phyloP scores from a whole-genome alignment of 1,140 invertebrate genomes.

The Gonioctena quinquepunctata region DNA sequence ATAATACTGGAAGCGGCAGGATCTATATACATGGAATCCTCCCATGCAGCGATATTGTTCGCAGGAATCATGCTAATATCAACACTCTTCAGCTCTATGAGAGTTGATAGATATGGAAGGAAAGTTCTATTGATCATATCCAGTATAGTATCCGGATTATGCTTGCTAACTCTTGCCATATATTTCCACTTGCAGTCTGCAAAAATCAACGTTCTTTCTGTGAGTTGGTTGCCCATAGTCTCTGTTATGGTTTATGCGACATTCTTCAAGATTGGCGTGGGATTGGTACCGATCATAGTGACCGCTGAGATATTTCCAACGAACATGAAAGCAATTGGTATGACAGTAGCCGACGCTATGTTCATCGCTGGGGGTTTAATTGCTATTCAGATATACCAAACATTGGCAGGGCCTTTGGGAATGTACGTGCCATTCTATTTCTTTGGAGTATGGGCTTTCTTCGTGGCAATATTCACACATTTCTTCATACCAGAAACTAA shows the following conservation, averaged over 20 bases:
- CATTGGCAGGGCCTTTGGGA: constrained; percentile 19
- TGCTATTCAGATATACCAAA: constrained; percentile 67
- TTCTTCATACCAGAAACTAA: constrained; percentile 35
- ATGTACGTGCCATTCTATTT: constrained; percentile 34
- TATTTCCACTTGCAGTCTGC: constrained; percentile 42
- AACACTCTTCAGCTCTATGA: constrained; percentile 17
- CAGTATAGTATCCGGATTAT: constrained; percentile 29
- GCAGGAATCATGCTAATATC: constrained; percentile 31
- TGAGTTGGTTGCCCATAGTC: constrained; percentile 40
- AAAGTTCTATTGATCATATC: constrained; percentile 37
- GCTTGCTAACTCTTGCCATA: constrained; percentile 28
- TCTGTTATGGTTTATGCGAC: constrained; percentile 36
- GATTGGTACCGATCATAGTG: constrained; percentile 70
- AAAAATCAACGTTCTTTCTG: constrained; percentile 13
- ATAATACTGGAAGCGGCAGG: constrained; percentile 29
- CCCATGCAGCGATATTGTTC: constrained; percentile 35
- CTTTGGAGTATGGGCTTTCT: constrained; percentile 21
- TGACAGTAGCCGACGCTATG: constrained; percentile 36
- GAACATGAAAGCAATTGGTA: constrained; percentile 58
- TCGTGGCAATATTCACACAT: constrained; percentile 13
- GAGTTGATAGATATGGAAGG: constrained; percentile 40
- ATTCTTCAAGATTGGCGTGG: constrained; percentile 41
- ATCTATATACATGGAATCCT: constrained; percentile 11
- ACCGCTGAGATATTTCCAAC: constrained; percentile 69
- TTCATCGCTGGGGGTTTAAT: constrained; percentile 60